Base-by-base conservation (phyloP, 1,140 invertebrate genomes). In the Akabosia matsudoensis region DNA sequence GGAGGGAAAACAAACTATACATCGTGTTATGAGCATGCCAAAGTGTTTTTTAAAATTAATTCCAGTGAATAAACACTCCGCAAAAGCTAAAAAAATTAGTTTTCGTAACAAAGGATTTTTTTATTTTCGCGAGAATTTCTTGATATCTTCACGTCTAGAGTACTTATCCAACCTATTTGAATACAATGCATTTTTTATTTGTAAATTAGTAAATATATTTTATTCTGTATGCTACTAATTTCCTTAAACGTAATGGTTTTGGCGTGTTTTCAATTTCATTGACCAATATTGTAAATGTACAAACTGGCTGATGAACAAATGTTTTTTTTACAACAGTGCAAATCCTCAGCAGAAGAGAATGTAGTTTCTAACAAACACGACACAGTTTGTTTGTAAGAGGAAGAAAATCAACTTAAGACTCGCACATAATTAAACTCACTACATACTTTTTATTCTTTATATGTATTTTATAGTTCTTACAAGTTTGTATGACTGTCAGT, bases 241-340 rank as follows among this genome's bases (percentile, higher is more conserved):
- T 10, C 7, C 37, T 7, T 45, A 45, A 45, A 45, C 37, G 7
- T 10, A 45, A 16, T 56, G n/a, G 14, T 56, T 56, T 56, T 56
- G 54, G 54, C 54, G 54, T 56, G 54, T 3, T 56, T 56, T n/a
- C 10, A 24, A 16, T 56, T 56, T 56, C 54, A 56, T 56, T 56
- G 10, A 10, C 54, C 10, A 56, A 16, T 56, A 16, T 56, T 56
- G 54, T 56, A 56, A 56, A 56, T 56, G 54, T 56, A 56, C 24
- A 56, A 56, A 56, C 54, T 56, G 54, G 54, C 54, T 56, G 54
- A 56, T 56, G 3, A 56, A n/a, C n/a, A n/a, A n/a, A n/a, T n/a
- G n/a, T n/a, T n/a, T n/a, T n/a, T n/a, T n/a, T n/a, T n/a, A n/a
- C n/a, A n/a, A n/a, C n/a, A n/a, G n/a, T n/a, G n/a, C n/a, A n/a